These are phyloP conservation scores for Peromyscus leucopus DNA, from an alignment of 2,113 vertebrate genomes.

Conservation along the genomic window DNA sequence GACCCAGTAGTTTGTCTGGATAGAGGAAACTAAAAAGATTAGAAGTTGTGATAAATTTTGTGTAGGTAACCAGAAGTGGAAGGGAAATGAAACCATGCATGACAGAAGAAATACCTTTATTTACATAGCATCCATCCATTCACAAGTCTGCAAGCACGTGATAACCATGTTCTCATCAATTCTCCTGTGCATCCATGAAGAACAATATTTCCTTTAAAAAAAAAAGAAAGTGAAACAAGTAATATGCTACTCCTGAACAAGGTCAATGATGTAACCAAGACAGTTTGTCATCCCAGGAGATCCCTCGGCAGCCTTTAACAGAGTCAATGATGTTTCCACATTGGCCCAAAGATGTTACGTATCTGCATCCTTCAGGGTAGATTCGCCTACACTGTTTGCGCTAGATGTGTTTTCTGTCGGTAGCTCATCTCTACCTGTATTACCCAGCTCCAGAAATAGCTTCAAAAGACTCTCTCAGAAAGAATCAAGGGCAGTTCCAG, in stretches of 20 bases:
- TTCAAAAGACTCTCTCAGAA: conserved; percentile 77
- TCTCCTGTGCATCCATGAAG: neutral
- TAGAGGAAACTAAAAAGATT: neutral
- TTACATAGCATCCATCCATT: neutral
- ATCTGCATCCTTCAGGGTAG: neutral
- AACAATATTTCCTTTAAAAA: neutral
- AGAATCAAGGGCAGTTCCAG: conserved; percentile 75
- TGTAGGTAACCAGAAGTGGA: neutral
- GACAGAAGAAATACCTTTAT: neutral
- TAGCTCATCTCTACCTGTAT: conserved; percentile 72
- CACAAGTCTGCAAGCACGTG: neutral
- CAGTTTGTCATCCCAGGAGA: neutral
- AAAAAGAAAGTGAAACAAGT: neutral
- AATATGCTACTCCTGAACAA: neutral
- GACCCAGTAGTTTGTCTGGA: neutral
- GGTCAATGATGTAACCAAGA: neutral
- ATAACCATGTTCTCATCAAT: conserved; percentile 29
- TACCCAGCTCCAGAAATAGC: conserved; percentile 67
- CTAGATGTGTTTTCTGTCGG: neutral
- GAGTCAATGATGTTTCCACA: neutral
- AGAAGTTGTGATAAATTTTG: neutral
- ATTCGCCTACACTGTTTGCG: neutral
- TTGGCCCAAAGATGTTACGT: rapidly evolving
- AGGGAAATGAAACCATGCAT: neutral
- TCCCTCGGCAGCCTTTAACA: neutral